Base-by-base conservation (phyloP, 2,113 vertebrate species). In the Indicator maculatus region DNA sequence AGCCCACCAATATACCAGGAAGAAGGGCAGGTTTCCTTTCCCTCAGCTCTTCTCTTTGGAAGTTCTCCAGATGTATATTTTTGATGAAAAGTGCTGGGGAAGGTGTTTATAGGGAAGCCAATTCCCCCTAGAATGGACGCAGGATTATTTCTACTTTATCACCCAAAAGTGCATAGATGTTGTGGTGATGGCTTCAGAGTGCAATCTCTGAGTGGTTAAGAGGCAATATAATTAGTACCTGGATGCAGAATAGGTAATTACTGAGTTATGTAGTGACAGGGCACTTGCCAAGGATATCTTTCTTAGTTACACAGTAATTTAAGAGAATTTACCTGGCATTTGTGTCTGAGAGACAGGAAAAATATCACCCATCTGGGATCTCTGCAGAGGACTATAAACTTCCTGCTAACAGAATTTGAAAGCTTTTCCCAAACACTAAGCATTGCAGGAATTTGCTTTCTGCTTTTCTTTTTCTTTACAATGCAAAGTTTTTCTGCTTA, bases 221-320 rank as follows among this genome's bases (percentile, higher is more conserved):
- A 94, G 70, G 73, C 66, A 90, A 88, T 76, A 39, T 93, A 95
- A 97, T 95, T 94, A 92, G 85, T 95, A 95, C 91, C 93, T 95
- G 92, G 70, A 69, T 79, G 59, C 59, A 84, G 86, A 88, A 88
- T 88, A 59, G 60, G 66, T 73, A 91, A 95, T 96, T 93, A 93
- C 80, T 73, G 66, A 66, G 52, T 94, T 95, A 87, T 45, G 59
- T 66, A 93, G 94, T 45, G 86, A 84, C 53, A 92, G 59, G 24
- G 77, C 82, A 86, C 81, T 95, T 97, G 59, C 83, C 41, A 64
- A 90, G 39, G 74, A 41, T 52, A 73, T 90, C 55, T 91, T 70
- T 85, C 81, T 86, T 63, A 86, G 80, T 93, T 90, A 93, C 86
- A 11, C 61, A 81, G 90, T 90, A 86, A 94, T 92, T 97, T 88